A percentile compares a stretch with the other conserved stretches of the same genome.
Evolutionary conservation across 2,888 invertebrate genomes (phyloP).

Genomic region (Netelia inedita): DNA sequence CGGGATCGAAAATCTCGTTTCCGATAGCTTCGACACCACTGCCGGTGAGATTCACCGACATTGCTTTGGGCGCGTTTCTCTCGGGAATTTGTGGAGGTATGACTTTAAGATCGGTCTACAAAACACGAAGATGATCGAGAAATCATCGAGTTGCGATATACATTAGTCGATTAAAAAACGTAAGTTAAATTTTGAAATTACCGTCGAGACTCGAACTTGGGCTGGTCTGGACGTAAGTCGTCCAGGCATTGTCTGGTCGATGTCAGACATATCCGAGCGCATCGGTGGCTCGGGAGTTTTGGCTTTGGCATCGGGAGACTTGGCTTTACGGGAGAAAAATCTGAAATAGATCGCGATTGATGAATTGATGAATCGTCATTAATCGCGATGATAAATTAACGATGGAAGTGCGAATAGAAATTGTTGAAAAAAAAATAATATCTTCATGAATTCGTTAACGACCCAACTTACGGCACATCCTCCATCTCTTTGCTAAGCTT

Average conservation of each 20-base stretch:
- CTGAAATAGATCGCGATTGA: constrained; percentile 83
- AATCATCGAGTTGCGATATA: constrained; percentile 2
- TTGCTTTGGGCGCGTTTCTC: constrained; percentile 89
- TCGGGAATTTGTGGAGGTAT: constrained; percentile 89
- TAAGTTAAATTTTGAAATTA: constrained; percentile 71
- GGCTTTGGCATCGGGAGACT: constrained; percentile 87
- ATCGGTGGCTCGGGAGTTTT: constrained; percentile 90
- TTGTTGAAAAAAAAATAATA: background rate
- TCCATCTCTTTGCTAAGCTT: constrained; percentile 83
- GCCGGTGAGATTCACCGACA: constrained; percentile 89
- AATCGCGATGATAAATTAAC: background rate
- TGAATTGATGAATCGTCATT: background rate
- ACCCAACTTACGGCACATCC: constrained; percentile 80
- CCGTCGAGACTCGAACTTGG: constrained; percentile 84
- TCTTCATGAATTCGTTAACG: constrained; percentile 10
- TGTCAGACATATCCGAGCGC: constrained; percentile 82
- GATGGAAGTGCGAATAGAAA: background rate
- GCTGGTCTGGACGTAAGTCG: constrained; percentile 78
- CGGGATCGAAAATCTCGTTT: constrained; percentile 94
- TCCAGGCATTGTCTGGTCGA: constrained; percentile 75
- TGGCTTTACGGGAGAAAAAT: constrained; percentile 93
- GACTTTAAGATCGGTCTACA: constrained; percentile 88
- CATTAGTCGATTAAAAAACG: background rate
- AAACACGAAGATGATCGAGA: constrained; percentile 7
- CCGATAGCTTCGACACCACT: constrained; percentile 93